Conservation (phyloP, 2,113 vertebrate species). For the Hippolais icterina region DNA sequence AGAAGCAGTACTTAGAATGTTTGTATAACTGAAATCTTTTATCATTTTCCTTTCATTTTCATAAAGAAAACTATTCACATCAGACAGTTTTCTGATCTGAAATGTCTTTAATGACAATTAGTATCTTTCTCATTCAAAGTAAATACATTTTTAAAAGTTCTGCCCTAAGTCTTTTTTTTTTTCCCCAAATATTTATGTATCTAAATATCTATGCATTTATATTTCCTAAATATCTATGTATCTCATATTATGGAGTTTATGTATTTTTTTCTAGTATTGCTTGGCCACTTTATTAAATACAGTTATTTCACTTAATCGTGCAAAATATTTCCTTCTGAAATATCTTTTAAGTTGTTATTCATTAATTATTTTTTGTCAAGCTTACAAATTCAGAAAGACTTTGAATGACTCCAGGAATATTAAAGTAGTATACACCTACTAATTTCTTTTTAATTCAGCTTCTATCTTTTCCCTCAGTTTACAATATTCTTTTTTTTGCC, state of each 20-base stretch:
- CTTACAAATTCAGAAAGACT: not conserved
- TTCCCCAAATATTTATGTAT: not conserved
- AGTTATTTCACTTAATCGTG: not conserved
- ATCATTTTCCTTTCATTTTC: not conserved
- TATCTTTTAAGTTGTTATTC: not conserved
- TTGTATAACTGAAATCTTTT: not conserved
- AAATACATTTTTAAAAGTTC: not conserved
- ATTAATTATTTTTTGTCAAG: not conserved
- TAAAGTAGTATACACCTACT: not conserved
- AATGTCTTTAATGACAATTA: not conserved
- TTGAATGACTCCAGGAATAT: not conserved
- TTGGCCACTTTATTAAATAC: not conserved
- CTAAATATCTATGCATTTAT: not conserved
- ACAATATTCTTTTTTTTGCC: not conserved
- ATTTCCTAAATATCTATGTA: not conserved
- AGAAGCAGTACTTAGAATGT: not conserved
- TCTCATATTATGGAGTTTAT: accelerated
- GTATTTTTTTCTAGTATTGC: not conserved
- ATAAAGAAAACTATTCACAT: not conserved
- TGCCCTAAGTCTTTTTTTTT: too few species aligned
- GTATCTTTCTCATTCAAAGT: not conserved
- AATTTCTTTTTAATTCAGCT: not conserved
- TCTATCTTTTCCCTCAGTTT: not conserved
- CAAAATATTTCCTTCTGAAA: not conserved
- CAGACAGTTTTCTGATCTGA: not conserved